Evolutionary conservation across 2,797 vertebrate species (phyloP), one percentile per base, ranked within the genome.

Genomic region (Eidolon dupreanum): DNA sequence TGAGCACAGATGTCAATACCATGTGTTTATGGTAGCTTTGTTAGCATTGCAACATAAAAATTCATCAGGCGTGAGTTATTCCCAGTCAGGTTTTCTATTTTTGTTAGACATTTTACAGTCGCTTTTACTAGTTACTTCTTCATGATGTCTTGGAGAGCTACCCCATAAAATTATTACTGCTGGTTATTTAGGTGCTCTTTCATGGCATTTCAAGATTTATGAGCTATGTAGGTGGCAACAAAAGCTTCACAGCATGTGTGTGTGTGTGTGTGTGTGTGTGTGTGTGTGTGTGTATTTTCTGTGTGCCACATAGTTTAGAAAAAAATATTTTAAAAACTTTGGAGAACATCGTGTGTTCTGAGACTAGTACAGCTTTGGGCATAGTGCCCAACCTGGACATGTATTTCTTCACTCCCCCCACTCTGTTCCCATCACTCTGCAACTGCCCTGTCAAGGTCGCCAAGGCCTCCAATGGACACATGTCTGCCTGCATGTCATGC

Each of bases 121-220:
- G 83, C n/a, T 95, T 98, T 98, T 92, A 97, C 95, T 96, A 94
- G 97, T 87, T 96, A 81, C 90, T 90, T 87, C 78, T 97, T 95
- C 88, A 79, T 94, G 74, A 65, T 96, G 92, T 90, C 95, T 94
- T 95, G 65, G 93, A 95, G 92, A 96, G 90, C 59, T 63, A 85
- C 85, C 63, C 57, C 24, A 55, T 97, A 97, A 95, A 96, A 88
- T 94, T 94, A 91, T 89, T 96, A 94, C 90, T 86, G 82, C 63
- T 95, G 78, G 77, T 75, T 96, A 36, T 92, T 96, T 93, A 90
- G 90, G 53, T 88, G 75, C 28, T 93, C 77, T 78, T 96, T 89
- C 73, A 71, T 73, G 85, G 33, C 59, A 91, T 86, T 68, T 94
- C 90, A 83, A 74, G 31, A 78, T 97, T 97, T 94, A 95, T 81